Evolutionary conservation across 2,888 invertebrate species (phyloP), one percentile per base, ranked within the genome.

Genomic region (Autographa pulchrina): DNA sequence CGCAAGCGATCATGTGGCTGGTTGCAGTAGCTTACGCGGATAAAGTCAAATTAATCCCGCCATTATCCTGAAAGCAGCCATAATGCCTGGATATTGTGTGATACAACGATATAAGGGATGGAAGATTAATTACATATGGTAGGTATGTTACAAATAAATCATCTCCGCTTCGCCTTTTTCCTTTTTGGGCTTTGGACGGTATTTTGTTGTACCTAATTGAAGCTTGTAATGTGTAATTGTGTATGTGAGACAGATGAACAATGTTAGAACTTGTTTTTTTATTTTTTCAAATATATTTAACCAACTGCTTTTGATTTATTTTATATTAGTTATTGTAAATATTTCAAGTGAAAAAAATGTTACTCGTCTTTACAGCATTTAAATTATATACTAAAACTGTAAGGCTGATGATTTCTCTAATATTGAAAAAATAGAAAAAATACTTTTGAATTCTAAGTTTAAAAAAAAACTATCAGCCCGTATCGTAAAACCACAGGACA

Each of bases 51-150:
- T 56, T 56, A 56, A 56, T 56, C 54, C 54, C 20, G 25, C 13
- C 25, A 25, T 56, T 56, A 56, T 56, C 54, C 54, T 25, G 20
- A 56, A 56, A 25, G 54, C 54, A 13, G 20, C 14, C 38, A 11
- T 38, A 2, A 56, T 25, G 54, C 54, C 25, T 56, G 54, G 13
- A 25, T 56, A 56, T 56, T 56, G 54, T 25, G 11, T 56, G 25
- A 56, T 56, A 56, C 54, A 25, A 56, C 54, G 54, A 56, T 56
- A 56, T 56, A 25, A 56, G 18, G 25, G 54, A 56, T 56, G 11
- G 25, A 20, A 56, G 54, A 56, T 56, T 56, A 56, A 56, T 56
- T 20, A 20, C 54, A 20, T 56, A 13, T 56, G 54, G 16, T 25
- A 56, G 20, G 20, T 25, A 56, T 25, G 25, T 16, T 6, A n/a